phyloP scores from a whole-genome alignment of 2,113 vertebrate genomes.

The Rhea pennata region DNA sequence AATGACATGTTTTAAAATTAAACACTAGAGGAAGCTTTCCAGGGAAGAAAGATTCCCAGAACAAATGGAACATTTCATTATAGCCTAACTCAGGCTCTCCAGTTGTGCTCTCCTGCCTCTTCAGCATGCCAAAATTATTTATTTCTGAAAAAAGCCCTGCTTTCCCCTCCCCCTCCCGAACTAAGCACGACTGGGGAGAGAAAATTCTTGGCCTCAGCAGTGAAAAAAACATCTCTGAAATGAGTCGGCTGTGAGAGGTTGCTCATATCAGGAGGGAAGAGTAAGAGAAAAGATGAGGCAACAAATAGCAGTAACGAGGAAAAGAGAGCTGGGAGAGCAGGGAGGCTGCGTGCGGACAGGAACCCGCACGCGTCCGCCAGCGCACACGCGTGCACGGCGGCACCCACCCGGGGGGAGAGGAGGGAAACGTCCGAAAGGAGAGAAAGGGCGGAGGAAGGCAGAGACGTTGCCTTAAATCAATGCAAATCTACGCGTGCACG shows the following conservation, averaged over 20 bases:
- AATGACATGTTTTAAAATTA: background rate
- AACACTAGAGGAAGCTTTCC: conserved; percentile 14
- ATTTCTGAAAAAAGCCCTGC: background rate
- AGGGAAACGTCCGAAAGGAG: background rate
- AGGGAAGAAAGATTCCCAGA: background rate
- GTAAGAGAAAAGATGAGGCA: background rate
- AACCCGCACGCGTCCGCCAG: background rate
- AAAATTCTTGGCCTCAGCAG: conserved; percentile 33
- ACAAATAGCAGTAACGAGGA: background rate
- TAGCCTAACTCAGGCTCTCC: background rate
- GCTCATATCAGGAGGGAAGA: background rate
- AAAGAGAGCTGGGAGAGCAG: background rate
- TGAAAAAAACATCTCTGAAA: conserved; percentile 57
- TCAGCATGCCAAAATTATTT: conserved; percentile 37
- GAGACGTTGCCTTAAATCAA: background rate
- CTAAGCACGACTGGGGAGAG: background rate
- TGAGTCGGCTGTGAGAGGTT: conserved; percentile 43
- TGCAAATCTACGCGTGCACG: background rate
- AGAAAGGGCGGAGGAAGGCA: background rate
- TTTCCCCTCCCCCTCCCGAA: background rate
- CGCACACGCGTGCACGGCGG: background rate
- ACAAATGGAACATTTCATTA: conserved; percentile 47
- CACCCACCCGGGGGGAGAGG: background rate
- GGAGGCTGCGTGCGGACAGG: background rate
- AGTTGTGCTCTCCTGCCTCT: background rate